These are phyloP conservation scores for Camponotus vicinus DNA, from an alignment of 1,140 invertebrate species.

Conservation along the genomic window DNA sequence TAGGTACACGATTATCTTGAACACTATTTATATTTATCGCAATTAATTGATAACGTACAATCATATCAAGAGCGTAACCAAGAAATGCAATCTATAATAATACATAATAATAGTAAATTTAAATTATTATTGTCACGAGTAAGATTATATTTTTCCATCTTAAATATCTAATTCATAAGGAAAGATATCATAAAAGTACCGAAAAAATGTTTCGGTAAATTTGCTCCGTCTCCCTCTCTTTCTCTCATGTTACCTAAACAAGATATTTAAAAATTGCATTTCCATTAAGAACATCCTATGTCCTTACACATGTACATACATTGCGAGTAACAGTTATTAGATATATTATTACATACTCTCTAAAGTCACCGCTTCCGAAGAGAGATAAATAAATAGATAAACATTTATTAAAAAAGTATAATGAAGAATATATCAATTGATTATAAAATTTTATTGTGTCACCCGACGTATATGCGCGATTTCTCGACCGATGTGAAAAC, in stretches of 20 bases:
- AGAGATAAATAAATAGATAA: not conserved
- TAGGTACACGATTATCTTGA: not conserved
- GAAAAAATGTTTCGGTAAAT: not conserved
- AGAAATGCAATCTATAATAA: not conserved
- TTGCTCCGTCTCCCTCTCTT: not conserved
- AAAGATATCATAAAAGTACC: not conserved
- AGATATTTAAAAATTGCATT: not conserved
- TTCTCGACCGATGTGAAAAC: conserved; percentile 23
- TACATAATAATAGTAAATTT: not conserved
- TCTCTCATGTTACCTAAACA: not conserved
- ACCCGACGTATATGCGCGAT: not conserved
- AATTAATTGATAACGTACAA: not conserved
- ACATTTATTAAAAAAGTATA: not conserved
- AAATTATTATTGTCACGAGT: conserved; percentile 2
- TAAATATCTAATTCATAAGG: not conserved
- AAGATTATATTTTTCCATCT: not conserved
- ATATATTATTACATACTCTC: not conserved
- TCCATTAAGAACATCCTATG: not conserved
- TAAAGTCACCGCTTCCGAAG: not conserved
- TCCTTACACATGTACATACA: no score
- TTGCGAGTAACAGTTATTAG: not conserved
- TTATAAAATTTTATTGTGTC: not conserved
- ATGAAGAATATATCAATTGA: not conserved
- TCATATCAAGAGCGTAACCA: not conserved
- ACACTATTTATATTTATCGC: not conserved